These are phyloP conservation scores for Cololabis saira DNA, from an alignment of 2,113 vertebrate genomes.

Conservation along the genomic window DNA sequence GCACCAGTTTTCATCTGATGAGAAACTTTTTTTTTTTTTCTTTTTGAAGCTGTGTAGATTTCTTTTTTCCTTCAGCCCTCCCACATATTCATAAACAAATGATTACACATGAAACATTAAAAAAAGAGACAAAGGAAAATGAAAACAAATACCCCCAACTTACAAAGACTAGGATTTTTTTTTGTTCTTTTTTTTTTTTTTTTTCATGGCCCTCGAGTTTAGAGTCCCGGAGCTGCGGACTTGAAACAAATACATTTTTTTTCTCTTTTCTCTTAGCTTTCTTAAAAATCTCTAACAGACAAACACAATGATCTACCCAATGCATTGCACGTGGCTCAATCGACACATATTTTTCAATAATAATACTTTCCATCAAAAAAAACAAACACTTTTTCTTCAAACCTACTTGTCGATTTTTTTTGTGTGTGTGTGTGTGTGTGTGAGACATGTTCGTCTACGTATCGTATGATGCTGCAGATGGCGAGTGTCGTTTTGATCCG, in stretches of 20 bases:
- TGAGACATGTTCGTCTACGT: conserved; percentile 71
- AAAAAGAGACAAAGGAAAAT: conserved; percentile 71
- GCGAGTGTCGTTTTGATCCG: conserved; percentile 61
- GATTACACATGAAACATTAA: conserved; percentile 84
- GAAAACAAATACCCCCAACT: conserved; percentile 83
- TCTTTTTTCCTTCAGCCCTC: conserved; percentile 85
- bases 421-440: no score
- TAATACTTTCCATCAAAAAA: conserved; percentile 84
- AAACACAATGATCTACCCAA: conserved; percentile 87
- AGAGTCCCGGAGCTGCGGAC: conserved; percentile 87
- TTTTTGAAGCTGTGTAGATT: conserved; percentile 74
- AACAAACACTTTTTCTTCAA: conserved; percentile 79
- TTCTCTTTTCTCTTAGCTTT: conserved; percentile 81
- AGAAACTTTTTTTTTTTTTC: conserved; percentile 66
- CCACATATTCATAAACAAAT: conserved; percentile 84
- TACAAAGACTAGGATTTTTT: conserved; percentile 84
- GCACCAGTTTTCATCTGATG: conserved; percentile 79
- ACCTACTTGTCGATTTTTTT: conserved; percentile 74
- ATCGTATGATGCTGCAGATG: conserved; percentile 69
- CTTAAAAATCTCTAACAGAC: conserved; percentile 88
- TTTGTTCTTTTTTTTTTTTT: no score
- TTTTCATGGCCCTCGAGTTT: conserved; percentile 83
- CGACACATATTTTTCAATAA: conserved; percentile 83
- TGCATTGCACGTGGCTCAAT: conserved; percentile 89
- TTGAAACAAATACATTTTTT: conserved; percentile 83